Base-by-base conservation (phyloP, 2,113 vertebrate genomes). In the Thalassarche chlororhynchos region DNA sequence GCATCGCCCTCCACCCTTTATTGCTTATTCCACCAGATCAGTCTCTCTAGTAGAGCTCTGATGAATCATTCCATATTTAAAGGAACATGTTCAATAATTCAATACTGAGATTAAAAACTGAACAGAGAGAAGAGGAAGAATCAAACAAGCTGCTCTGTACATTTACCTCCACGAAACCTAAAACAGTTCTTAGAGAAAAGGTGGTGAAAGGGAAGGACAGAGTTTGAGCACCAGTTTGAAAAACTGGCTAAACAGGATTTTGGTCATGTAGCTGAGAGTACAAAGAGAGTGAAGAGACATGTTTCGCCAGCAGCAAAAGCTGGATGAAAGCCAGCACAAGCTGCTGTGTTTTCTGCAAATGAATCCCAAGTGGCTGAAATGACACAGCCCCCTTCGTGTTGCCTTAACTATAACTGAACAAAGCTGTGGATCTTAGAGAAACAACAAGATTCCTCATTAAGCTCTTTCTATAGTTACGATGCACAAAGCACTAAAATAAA, bases 171-270 rank as follows among this genome's bases (percentile, higher is more conserved):
- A 60, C 0, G 1, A 86, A 94, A 91, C 49, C 58, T 61, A 68
- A 89, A 70, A 16, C 23, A 78, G 42, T 81, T 93, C 80, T 87
- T 88, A 7, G n/a, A 74, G 84, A 71, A 91, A 74, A 74, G 9
- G 38, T 65, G 47, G 52, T 31, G 62, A 86, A 83, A 94, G 72
- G 64, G 55, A 85, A 85, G 66, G 42, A 82, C 36, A 46, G 60
- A 81, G 79, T 83, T n/a, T 32, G 89, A 98, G 64, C 49, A 81
- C 34, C n/a, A 29, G 77, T 89, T 68, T 91, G 93, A 86, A 90
- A 96, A 98, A 97, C 98, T 93, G 94, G 98, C 84, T 91, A 21
- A 95, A 95, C 97, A 88, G 88, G 98, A 89, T 98, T 84, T 86
- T 74, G 84, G 78, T 93, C 62, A 14, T 87, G 83, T 78, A 95